Conservation (phyloP, 2,888 invertebrate species). For the Sycophila texana region DNA sequence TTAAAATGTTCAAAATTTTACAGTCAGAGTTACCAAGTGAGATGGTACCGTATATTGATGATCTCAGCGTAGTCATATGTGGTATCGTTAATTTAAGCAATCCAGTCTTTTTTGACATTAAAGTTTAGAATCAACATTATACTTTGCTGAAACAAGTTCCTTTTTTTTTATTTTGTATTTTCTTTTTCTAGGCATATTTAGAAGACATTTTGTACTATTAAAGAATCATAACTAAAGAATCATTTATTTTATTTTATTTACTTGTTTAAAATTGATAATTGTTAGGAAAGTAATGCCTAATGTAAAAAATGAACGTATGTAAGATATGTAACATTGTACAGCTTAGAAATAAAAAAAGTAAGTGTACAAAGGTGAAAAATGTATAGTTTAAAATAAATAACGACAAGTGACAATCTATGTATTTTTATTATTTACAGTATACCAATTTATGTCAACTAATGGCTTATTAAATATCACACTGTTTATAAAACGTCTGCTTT, state of each 20-base stretch:
- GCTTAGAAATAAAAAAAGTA: too few species aligned
- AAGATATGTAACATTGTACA: not conserved
- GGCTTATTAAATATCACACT: conserved; percentile 67
- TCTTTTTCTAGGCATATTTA: too few species aligned
- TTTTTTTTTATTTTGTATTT: too few species aligned
- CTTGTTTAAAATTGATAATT: not conserved
- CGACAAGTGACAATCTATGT: conserved; percentile 67
- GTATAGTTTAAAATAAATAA: conserved; percentile 9
- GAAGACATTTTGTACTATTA: not conserved
- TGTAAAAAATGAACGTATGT: not conserved
- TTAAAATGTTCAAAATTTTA: conserved; percentile 24
- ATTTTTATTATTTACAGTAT: conserved; percentile 71
- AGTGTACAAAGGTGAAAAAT: too few species aligned
- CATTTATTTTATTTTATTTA: not conserved
- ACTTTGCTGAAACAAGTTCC: too few species aligned
- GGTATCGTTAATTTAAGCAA: conserved; percentile 37
- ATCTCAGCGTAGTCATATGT: conserved; percentile 28
- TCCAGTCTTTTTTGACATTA: not conserved
- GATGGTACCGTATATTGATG: conserved; percentile 15
- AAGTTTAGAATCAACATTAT: not conserved
- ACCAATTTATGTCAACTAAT: conserved; percentile 64
- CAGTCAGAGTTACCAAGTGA: conserved; percentile 1
- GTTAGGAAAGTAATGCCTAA: not conserved
- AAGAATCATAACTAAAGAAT: too few species aligned
- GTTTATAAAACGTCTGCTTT: conserved; percentile 68